A percentile compares a stretch with the other conserved stretches of the same genome.
phyloP scores from a whole-genome alignment of 2,888 invertebrate genomes.

The Petrolisthes cinctipes region DNA sequence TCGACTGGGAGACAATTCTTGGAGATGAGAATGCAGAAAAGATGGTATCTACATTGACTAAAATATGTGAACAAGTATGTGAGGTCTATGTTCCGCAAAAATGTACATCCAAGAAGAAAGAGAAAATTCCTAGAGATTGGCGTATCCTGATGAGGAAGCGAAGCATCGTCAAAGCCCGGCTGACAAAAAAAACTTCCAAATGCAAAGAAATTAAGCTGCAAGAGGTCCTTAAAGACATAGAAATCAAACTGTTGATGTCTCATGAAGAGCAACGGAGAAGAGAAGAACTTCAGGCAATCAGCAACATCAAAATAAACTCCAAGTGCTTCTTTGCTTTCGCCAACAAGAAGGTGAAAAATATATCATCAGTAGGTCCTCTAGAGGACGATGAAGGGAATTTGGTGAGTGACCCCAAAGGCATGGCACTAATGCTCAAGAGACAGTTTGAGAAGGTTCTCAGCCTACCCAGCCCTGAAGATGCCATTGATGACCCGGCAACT shows the following conservation, averaged over 20 bases:
- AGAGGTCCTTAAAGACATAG: not conserved
- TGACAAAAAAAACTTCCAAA: no score
- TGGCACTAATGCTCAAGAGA: not conserved
- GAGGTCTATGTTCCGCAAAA: not conserved
- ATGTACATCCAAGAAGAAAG: not conserved
- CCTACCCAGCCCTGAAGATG: not conserved
- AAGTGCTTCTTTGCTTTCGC: constrained; percentile 25
- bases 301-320: not conserved
- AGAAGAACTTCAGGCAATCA: constrained; percentile 17
- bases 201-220: not conserved
- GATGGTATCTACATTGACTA: not conserved
- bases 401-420: not conserved
- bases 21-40: not conserved
- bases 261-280: constrained; percentile 24
- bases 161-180: not conserved
- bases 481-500: not conserved
- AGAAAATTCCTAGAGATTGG: no score
- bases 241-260: not conserved
- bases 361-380: constrained; percentile 11
- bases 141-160: no score
- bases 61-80: not conserved
- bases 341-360: not conserved
- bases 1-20: not conserved
- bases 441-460: constrained; percentile 17
- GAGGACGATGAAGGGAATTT: constrained; percentile 1